Evolutionary conservation across 2,113 vertebrate genomes (phyloP).

Genomic region (Hyaena hyaena): DNA sequence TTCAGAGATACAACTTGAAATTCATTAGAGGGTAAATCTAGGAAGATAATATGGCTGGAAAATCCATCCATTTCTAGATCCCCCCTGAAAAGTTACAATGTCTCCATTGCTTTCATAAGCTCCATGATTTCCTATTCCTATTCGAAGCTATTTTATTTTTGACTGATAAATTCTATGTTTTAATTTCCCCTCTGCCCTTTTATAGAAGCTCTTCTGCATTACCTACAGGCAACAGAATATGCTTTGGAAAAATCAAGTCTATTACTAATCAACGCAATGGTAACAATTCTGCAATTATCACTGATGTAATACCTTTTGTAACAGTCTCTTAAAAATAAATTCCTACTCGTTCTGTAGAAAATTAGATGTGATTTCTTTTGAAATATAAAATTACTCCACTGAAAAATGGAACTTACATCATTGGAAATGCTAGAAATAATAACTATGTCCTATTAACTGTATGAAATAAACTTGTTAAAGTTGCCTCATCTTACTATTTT

Average conservation of each 20-base stretch:
- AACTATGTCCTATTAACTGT: background rate
- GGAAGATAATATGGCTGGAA: background rate
- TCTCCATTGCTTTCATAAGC: background rate
- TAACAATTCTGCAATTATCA: background rate
- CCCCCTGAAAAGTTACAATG: background rate
- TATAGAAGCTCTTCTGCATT: background rate
- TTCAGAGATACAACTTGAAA: background rate
- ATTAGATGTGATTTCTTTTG: background rate
- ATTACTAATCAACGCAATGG: background rate
- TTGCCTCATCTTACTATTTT: background rate
- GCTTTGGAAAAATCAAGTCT: background rate
- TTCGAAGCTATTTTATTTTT: constrained; percentile 3
- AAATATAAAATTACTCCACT: constrained; percentile 22
- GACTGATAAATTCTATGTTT: background rate
- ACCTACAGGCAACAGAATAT: background rate
- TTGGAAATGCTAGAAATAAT: background rate
- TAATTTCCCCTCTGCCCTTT: background rate
- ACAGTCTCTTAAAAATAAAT: constrained; percentile 48
- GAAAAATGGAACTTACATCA: background rate
- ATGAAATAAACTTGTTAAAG: constrained; percentile 24
- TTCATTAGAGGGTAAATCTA: background rate
- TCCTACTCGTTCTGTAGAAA: background rate
- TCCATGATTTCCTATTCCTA: background rate
- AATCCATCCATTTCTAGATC: background rate
- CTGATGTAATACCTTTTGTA: background rate